Evolutionary conservation across 2,113 vertebrate genomes (phyloP), one percentile per base, ranked within the genome.

Genomic region (Ascaphus truei): DNA sequence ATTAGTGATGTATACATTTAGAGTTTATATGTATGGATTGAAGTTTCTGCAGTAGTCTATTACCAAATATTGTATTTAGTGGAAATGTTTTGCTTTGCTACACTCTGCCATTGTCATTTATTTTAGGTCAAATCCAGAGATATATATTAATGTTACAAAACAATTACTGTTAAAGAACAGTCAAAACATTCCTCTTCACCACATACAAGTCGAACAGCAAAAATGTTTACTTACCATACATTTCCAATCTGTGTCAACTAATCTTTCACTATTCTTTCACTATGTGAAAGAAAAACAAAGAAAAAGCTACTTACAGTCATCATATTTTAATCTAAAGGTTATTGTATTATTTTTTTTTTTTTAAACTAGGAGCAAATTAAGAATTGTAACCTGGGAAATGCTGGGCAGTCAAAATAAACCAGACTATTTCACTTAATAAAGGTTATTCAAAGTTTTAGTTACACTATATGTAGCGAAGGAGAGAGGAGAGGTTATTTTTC

Each of bases 401-500:
- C 50, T 56, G 18, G 62, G 27, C 15, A 23, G 62, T 27, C 60
- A 11, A 62, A 53, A 62, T 16, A 59, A 16, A 77, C 30, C 11
- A 43, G 30, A 25, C 18, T 64, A 51, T 66, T 66, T 23, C 2
- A 45, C 45, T 45, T 72, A 39, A 52, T 9, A 71, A 47, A 68
- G 47, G 63, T 31, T 11, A 22, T 57, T 65, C 11, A 3, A 67
- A 78, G 58, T 68, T 74, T 34, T n/a, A 6, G 37, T 18, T 43
- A 5, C 22, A 61, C 8, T 0, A 1, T 23, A 34, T 55, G 59
- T 60, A 64, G 36, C 1, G 15, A 64, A 43, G 50, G 67, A 36
- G 62, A 67, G 39, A 2, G 1, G 20, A 39, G 18, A 23, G 4
- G 55, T 26, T 34, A 72, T 76, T 76, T 63, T 79, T 72, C 76